Conservation (phyloP, 2,888 invertebrate genomes). For the Cistogaster globosa region DNA sequence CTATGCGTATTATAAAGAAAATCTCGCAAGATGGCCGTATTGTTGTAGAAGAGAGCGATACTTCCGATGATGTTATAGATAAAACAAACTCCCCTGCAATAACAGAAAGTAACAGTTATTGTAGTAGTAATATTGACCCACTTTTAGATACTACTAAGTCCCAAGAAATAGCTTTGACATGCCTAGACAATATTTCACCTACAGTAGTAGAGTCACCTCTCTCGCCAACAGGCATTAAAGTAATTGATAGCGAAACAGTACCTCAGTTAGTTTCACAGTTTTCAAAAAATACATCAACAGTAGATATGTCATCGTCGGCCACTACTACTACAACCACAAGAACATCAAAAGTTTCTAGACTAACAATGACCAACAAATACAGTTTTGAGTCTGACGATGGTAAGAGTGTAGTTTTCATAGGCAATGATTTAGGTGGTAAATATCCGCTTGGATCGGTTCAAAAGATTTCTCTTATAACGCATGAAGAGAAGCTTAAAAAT, state of each 20-base stretch:
- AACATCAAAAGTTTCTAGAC: conserved; percentile 74
- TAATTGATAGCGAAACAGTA: conserved; percentile 77
- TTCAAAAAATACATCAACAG: conserved; percentile 64
- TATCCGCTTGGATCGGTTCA: conserved; percentile 78
- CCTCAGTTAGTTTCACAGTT: conserved; percentile 71
- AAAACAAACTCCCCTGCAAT: conserved; percentile 35
- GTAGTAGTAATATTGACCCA: conserved; percentile 56
- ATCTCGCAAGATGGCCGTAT: conserved; percentile 79
- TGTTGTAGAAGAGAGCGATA: conserved; percentile 77
- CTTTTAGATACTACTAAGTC: conserved; percentile 30
- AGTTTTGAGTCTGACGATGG: conserved; percentile 79
- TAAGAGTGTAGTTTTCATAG: conserved; percentile 79
- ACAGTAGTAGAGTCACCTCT: conserved; percentile 17
- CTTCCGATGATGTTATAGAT: conserved; percentile 76
- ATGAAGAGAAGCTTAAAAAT: conserved; percentile 88
- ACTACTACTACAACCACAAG: conserved; percentile 77
- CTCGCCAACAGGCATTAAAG: conserved; percentile 72
- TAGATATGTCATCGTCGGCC: conserved; percentile 67
- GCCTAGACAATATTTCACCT: conserved; percentile 41
- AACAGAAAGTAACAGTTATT: conserved; percentile 59
- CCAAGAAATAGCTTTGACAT: conserved; percentile 50
- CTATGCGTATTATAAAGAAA: conserved; percentile 79
- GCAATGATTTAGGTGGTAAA: conserved; percentile 78
- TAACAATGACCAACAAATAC: conserved; percentile 78
- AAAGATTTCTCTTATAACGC: conserved; percentile 88